Evolutionary conservation across 2,797 vertebrate genomes (phyloP).

Genomic region (Myoxocephalus aenaeus): DNA sequence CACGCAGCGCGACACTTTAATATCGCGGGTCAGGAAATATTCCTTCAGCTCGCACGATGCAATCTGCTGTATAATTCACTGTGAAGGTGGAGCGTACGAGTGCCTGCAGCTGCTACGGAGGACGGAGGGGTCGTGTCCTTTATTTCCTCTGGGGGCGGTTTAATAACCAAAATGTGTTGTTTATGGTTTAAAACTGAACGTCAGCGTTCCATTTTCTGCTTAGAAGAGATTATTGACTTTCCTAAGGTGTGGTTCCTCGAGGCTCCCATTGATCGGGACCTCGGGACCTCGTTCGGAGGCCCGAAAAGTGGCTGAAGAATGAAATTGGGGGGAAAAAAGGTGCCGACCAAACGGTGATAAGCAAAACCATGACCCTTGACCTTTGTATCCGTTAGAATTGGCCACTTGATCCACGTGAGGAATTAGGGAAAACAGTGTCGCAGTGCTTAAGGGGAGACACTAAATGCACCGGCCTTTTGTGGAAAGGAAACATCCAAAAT

Average conservation of each 20-base stretch:
- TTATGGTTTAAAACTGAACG: background rate
- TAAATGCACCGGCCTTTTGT: too few species aligned
- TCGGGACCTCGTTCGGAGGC: too few species aligned
- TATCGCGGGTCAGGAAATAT: conserved; percentile 9
- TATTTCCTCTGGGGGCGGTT: conserved; percentile 9
- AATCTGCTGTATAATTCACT: conserved; percentile 1
- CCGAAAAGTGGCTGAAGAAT: too few species aligned
- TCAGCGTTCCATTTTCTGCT: too few species aligned
- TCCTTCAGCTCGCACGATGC: background rate
- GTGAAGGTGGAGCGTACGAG: background rate
- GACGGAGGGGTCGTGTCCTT: conserved; percentile 16
- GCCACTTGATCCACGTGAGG: background rate
- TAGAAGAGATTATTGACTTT: too few species aligned
- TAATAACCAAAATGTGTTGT: background rate
- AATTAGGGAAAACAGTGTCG: background rate
- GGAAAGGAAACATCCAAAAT: too few species aligned
- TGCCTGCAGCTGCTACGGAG: background rate
- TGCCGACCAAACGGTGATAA: background rate
- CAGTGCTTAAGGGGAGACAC: too few species aligned
- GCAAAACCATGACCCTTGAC: background rate
- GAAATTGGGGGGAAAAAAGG: too few species aligned
- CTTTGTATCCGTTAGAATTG: background rate
- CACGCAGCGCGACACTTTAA: background rate
- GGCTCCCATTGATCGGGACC: too few species aligned
- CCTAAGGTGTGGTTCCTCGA: too few species aligned